phyloP scores from a whole-genome alignment of 2,888 invertebrate genomes.

The Tortricodes alternella region DNA sequence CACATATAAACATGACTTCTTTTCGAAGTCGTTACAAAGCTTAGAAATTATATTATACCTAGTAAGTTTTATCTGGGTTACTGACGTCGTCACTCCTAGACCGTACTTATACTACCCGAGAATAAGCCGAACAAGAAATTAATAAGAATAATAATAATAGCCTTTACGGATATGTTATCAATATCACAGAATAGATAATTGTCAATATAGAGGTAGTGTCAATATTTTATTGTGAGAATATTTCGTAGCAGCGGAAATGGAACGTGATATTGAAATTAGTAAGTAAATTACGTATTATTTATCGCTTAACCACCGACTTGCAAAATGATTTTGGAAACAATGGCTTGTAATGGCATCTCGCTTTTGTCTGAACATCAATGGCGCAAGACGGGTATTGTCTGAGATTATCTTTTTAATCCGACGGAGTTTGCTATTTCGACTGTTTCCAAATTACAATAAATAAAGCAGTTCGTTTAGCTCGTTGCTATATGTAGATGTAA shows the following conservation, averaged over 20 bases:
- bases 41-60: no score
- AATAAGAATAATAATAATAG: slow-evolving; percentile 11
- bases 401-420: slow-evolving; percentile 55
- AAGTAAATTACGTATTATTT: slow-evolving; percentile 41
- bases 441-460: slow-evolving; percentile 41
- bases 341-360: slow-evolving; percentile 67
- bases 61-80: no score
- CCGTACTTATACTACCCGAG: slow-evolving; percentile 12
- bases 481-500: background rate
- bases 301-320: slow-evolving; percentile 55
- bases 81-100: slow-evolving; percentile 23
- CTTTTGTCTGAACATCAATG: slow-evolving; percentile 64
- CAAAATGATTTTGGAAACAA: slow-evolving; percentile 70
- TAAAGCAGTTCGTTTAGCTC: slow-evolving; percentile 16
- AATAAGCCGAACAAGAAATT: no score
- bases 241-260: slow-evolving; percentile 31
- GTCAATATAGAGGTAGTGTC: no score
- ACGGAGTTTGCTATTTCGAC: slow-evolving; percentile 41
- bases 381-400: slow-evolving; percentile 64
- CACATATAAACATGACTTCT: no score
- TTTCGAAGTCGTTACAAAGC: no score
- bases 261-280: slow-evolving; percentile 42
- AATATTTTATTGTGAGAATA: slow-evolving; percentile 33
- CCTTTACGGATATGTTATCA: slow-evolving; percentile 28
- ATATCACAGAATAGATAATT: no score